Conservation (phyloP, 2,888 invertebrate species). For the Choreutis nemorana region DNA sequence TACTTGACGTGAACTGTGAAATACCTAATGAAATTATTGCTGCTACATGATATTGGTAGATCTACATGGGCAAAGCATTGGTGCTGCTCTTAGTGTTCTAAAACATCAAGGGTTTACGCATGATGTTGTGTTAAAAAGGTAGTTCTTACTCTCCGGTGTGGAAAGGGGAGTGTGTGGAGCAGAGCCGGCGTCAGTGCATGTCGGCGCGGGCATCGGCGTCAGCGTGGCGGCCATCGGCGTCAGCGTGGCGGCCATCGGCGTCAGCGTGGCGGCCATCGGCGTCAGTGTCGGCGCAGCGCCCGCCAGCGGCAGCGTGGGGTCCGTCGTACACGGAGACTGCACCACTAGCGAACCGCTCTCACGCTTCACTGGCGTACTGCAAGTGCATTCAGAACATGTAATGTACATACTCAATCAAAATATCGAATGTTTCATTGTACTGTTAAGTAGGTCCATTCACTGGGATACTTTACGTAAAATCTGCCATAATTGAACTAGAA, state of each 20-base stretch:
- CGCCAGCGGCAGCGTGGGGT: slow-evolving; percentile 46
- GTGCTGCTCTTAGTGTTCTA: too few relatives aligned
- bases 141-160: slow-evolving; percentile 37
- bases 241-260: slow-evolving; percentile 9
- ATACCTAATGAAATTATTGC: too few relatives aligned
- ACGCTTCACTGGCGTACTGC: slow-evolving; percentile 50
- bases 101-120: too few relatives aligned
- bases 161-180: slow-evolving; percentile 15
- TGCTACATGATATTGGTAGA: too few relatives aligned
- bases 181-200: slow-evolving; percentile 8
- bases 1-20: too few relatives aligned
- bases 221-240: slow-evolving; percentile 6
- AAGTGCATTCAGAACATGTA: slow-evolving; percentile 4
- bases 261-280: slow-evolving; percentile 5
- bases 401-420: not conserved
- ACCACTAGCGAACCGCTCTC: slow-evolving; percentile 32
- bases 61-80: too few relatives aligned
- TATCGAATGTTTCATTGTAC: not conserved
- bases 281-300: slow-evolving; percentile 10
- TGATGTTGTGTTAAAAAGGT: too few relatives aligned
- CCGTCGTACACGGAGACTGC: slow-evolving; percentile 45
- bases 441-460: too few relatives aligned
- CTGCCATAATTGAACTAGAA: slow-evolving; percentile 36
- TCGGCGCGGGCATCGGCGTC: slow-evolving; percentile 3
- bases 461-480: slow-evolving; percentile 41